Evolutionary conservation across 1,140 invertebrate genomes (phyloP).

Genomic region (Mylabris phalerata): DNA sequence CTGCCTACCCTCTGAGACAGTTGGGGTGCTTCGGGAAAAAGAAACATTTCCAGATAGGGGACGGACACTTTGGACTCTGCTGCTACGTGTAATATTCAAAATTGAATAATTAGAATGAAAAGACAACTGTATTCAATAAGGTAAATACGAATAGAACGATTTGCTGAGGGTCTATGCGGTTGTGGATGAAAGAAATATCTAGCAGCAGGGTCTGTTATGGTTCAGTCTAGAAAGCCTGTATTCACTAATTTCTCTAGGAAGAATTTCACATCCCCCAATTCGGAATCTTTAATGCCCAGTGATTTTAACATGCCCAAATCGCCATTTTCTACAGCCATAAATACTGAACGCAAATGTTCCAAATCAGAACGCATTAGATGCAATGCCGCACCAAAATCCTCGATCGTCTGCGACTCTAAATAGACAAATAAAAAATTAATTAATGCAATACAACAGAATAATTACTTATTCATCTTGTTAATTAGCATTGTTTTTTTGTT

Average conservation of each 20-base stretch:
- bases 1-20: slow-evolving; percentile 16
- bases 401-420: slow-evolving; percentile 92
- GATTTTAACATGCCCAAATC: slow-evolving; percentile 90
- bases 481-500: too few species aligned
- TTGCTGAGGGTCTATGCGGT: slow-evolving; percentile 39
- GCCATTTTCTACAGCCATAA: slow-evolving; percentile 94
- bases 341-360: slow-evolving; percentile 87
- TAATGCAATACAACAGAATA: too few species aligned
- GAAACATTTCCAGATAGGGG: slow-evolving; percentile 19
- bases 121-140: slow-evolving; percentile 22
- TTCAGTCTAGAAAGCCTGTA: slow-evolving; percentile 93
- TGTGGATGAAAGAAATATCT: slow-evolving; percentile 39
- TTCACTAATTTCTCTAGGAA: slow-evolving; percentile 94
- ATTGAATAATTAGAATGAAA: too few species aligned
- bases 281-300: slow-evolving; percentile 89
- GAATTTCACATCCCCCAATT: slow-evolving; percentile 94
- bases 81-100: slow-evolving; percentile 23
- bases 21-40: slow-evolving; percentile 3
- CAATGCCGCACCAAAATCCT: slow-evolving; percentile 82
- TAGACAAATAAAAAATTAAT: too few species aligned
- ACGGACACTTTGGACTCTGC: slow-evolving; percentile 42
- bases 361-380: slow-evolving; percentile 81
- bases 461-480: too few species aligned
- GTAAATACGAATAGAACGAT: slow-evolving; percentile 40
- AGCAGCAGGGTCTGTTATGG: slow-evolving; percentile 46